Percentiles rank a stretch among this genome's conserved stretches.
Evolutionary conservation across 2,888 invertebrate species (phyloP).

Genomic region (Paralinhomoeus sp.): DNA sequence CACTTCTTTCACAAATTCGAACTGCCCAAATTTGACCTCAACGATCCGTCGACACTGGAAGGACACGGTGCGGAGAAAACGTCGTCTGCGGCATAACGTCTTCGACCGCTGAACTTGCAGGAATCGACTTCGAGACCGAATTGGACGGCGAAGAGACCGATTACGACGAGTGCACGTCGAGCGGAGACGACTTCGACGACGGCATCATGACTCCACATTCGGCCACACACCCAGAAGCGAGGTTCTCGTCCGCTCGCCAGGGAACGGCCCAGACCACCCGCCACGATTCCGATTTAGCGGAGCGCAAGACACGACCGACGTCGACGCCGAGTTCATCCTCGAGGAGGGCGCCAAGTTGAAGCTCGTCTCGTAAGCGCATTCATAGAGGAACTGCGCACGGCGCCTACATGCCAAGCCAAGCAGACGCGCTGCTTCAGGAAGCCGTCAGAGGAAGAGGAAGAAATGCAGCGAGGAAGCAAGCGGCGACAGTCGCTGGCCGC

Average conservation of each 20-base stretch:
- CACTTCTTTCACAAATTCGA: slow-evolving; percentile 12
- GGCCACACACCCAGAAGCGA: too few species aligned
- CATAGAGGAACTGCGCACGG: too few species aligned
- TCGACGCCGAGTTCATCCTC: slow-evolving; percentile 21
- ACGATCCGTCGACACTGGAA: not conserved
- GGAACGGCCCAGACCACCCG: too few species aligned
- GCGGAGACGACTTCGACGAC: not conserved
- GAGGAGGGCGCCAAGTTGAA: slow-evolving; percentile 19
- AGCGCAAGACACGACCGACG: slow-evolving; percentile 11
- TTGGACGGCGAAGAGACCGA: slow-evolving; percentile 5
- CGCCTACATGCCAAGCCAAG: too few species aligned
- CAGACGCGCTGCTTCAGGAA: too few species aligned
- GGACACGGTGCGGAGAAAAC: too few species aligned
- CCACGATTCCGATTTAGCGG: too few species aligned
- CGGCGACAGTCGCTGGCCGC: slow-evolving; percentile 18
- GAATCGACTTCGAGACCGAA: slow-evolving; percentile 1
- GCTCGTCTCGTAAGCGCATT: slow-evolving; percentile 12
- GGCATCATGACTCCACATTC: not conserved
- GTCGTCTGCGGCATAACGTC: too few species aligned
- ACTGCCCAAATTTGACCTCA: slow-evolving; percentile 17
- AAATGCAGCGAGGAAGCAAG: too few species aligned
- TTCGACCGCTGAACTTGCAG: not conserved
- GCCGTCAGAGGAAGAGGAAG: too few species aligned
- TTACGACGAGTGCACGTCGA: not conserved
- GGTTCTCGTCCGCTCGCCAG: too few species aligned